phyloP scores from a whole-genome alignment of 2,797 vertebrate species.

The Spinus olivaceus region DNA sequence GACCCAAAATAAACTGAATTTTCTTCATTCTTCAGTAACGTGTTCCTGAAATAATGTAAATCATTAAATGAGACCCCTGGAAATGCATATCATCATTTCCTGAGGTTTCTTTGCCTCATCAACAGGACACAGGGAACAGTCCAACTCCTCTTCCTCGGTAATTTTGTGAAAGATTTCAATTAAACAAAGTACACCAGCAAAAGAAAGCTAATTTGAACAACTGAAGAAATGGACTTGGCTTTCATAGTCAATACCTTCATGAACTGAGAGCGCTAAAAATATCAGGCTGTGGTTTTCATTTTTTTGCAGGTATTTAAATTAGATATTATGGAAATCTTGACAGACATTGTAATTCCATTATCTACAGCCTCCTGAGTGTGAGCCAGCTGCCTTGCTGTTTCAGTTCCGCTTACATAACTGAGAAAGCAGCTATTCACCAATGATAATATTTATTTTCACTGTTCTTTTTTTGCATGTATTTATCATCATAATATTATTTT shows the following conservation, averaged over 20 bases:
- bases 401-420: background rate
- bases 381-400: background rate
- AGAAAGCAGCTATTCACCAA: background rate
- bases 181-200: background rate
- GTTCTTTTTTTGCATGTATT: background rate
- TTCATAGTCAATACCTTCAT: background rate
- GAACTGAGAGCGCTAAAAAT: background rate
- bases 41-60: background rate
- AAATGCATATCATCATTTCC: background rate
- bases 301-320: background rate
- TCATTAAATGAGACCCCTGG: background rate
- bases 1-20: background rate
- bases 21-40: background rate
- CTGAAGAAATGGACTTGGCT: background rate
- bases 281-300: background rate
- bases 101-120: background rate
- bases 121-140: background rate
- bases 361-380: background rate
- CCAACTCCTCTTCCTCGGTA: background rate
- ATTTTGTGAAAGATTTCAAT: background rate
- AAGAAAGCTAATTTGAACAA: background rate
- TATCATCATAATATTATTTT: background rate
- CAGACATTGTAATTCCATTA: constrained; percentile 11
- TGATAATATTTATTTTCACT: background rate
- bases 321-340: background rate